Percentiles rank a stretch among this genome's conserved stretches.
phyloP scores from a whole-genome alignment of 2,888 invertebrate species.

The Atrina japonica region DNA sequence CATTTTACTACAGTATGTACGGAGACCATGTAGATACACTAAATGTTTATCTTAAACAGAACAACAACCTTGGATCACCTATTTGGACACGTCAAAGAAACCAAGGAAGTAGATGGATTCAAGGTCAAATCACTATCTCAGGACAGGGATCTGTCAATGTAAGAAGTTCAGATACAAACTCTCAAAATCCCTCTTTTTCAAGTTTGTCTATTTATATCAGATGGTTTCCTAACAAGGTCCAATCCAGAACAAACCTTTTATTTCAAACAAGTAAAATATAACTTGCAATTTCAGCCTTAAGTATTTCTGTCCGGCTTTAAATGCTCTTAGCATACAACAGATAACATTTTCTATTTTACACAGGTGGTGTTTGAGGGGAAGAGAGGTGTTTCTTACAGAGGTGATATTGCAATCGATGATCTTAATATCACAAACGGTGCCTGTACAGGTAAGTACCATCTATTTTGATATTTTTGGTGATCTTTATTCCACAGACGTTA shows the following conservation, averaged over 20 bases:
- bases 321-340: too few species aligned
- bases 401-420: slow-evolving; percentile 70
- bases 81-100: slow-evolving; percentile 62
- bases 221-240: too few species aligned
- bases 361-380: slow-evolving; percentile 67
- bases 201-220: too few species aligned
- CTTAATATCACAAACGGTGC: slow-evolving; percentile 52
- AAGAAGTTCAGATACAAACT: slow-evolving; percentile 14
- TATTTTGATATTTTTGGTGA: slow-evolving; percentile 61
- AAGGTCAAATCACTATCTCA: slow-evolving; percentile 52
- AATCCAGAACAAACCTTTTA: too few species aligned
- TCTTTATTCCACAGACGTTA: slow-evolving; percentile 50
- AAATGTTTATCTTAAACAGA: slow-evolving; percentile 55
- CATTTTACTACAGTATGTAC: slow-evolving; percentile 75
- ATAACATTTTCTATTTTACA: too few species aligned
- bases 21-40: slow-evolving; percentile 62
- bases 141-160: slow-evolving; percentile 43
- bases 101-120: slow-evolving; percentile 61
- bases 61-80: slow-evolving; percentile 46
- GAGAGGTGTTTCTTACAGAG: slow-evolving; percentile 52
- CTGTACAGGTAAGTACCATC: slow-evolving; percentile 50
- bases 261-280: too few species aligned
- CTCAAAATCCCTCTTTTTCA: too few species aligned
- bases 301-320: too few species aligned
- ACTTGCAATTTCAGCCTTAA: too few species aligned